Conservation (phyloP, 1,140 invertebrate genomes). For the Dermatophagoides farinae region DNA sequence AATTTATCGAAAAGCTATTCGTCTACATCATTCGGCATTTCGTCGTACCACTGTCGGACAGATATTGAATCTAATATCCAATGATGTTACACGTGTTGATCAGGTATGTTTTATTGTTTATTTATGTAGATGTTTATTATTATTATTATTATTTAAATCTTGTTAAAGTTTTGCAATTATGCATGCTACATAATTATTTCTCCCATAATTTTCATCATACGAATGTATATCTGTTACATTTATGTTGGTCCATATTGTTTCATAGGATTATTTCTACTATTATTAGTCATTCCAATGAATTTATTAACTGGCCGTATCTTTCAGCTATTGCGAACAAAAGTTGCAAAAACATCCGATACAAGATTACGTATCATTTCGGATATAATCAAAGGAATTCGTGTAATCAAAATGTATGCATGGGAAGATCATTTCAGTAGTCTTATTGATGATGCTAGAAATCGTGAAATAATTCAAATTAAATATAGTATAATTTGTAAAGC, state of each 20-base stretch:
- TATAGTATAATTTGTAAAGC: constrained; percentile 43
- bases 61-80: constrained; percentile 70
- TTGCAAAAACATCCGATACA: constrained; percentile 4
- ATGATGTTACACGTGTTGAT: constrained; percentile 42
- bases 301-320: constrained; percentile 38
- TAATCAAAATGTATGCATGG: constrained; percentile 60
- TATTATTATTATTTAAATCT: constrained; percentile 35
- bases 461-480: constrained; percentile 45
- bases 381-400: constrained; percentile 63
- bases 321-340: background rate
- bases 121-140: background rate
- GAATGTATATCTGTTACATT: constrained; percentile 34
- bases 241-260: constrained; percentile 30
- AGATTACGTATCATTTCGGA: constrained; percentile 50
- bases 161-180: constrained; percentile 31
- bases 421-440: constrained; percentile 50
- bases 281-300: constrained; percentile 64
- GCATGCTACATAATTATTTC: constrained; percentile 34
- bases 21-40: constrained; percentile 36
- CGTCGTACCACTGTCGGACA: constrained; percentile 57
- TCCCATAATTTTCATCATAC: constrained; percentile 37
- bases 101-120: background rate
- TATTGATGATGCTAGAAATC: constrained; percentile 33
- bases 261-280: constrained; percentile 42
- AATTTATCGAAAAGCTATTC: constrained; percentile 19